Base-by-base conservation (phyloP, 2,888 invertebrate species). In the Palloptera scutellata region DNA sequence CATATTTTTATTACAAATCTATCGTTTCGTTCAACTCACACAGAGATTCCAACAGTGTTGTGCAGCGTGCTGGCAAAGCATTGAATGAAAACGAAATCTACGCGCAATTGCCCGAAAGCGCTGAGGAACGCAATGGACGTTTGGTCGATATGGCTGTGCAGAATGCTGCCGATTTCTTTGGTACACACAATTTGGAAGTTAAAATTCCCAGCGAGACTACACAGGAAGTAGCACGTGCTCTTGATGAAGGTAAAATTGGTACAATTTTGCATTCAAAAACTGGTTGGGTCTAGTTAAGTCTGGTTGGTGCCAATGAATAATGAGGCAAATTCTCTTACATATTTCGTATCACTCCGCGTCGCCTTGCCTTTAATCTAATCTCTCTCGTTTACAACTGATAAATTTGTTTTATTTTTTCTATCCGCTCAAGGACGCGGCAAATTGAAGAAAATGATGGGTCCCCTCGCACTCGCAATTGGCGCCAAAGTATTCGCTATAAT, bases 381-480 rank as follows among this genome's bases (percentile, higher is more conserved):
- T n/a, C n/a, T n/a, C n/a, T n/a, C n/a, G 48, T 48, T 45, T 59
- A 58, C 6, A 20, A 0, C 51, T 60, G 45, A 61, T 55, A 64
- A 61, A 10, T 60, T 69, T n/a, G n/a, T n/a, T 65, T 64, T 58
- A 42, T 59, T 66, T 66, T 68, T 57, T 2, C 11, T 8, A 13
- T 17, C 41, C 61, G 66, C 40, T 67, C 15, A 81, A 92, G 92
- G 92, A 61, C 91, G 93, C 53, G 91, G 89, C 41, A 93, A 91
- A 84, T 88, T 92, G 80, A 93, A 93, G 88, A 92, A 92, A 80
- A 87, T 90, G 80, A 83, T 91, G 42, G 88, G 86, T 76, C 91
- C 92, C 1, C 83, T 93, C 58, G 85, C 92, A 59, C 86, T 92
- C 59, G 90, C 91, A 1, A 86, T 91, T 17, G 93, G 91, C 45